Evolutionary conservation across 2,888 invertebrate species (phyloP).

Genomic region (Ptilodon capucinus): DNA sequence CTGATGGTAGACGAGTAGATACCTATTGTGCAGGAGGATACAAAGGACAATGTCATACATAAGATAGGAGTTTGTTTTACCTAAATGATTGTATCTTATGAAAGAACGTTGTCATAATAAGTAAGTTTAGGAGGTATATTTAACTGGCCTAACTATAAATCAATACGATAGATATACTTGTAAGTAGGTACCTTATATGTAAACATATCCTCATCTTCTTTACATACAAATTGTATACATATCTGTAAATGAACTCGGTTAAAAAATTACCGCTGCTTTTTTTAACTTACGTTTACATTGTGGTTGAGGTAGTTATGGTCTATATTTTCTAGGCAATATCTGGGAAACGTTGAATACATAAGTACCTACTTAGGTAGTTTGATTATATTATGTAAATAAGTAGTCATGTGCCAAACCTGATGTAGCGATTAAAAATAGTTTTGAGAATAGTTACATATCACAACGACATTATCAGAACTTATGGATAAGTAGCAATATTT

Average conservation of each 20-base stretch:
- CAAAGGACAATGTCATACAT: background rate
- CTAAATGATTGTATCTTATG: too few relatives aligned
- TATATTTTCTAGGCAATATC: background rate
- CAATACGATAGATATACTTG: too few relatives aligned
- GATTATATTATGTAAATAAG: background rate
- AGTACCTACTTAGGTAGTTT: background rate
- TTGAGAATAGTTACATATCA: constrained; percentile 32
- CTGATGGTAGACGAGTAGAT: too few relatives aligned
- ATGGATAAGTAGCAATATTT: background rate
- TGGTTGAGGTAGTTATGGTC: background rate
- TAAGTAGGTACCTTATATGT: background rate
- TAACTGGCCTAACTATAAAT: too few relatives aligned
- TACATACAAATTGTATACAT: background rate
- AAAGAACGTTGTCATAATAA: background rate
- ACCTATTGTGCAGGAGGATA: background rate
- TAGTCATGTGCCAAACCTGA: constrained; percentile 11
- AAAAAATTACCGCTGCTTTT: background rate
- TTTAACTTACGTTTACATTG: background rate
- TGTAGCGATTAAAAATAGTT: background rate
- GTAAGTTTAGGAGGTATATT: too few relatives aligned
- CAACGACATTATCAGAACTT: constrained; percentile 8
- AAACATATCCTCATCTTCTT: background rate
- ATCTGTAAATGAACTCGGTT: too few relatives aligned
- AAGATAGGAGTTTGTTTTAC: too few relatives aligned
- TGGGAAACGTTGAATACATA: background rate